A percentile compares a stretch with the other conserved stretches of the same genome.
These are phyloP conservation scores for Caradrina clavipalpis DNA, from an alignment of 2,888 invertebrate genomes.

Conservation along the genomic window DNA sequence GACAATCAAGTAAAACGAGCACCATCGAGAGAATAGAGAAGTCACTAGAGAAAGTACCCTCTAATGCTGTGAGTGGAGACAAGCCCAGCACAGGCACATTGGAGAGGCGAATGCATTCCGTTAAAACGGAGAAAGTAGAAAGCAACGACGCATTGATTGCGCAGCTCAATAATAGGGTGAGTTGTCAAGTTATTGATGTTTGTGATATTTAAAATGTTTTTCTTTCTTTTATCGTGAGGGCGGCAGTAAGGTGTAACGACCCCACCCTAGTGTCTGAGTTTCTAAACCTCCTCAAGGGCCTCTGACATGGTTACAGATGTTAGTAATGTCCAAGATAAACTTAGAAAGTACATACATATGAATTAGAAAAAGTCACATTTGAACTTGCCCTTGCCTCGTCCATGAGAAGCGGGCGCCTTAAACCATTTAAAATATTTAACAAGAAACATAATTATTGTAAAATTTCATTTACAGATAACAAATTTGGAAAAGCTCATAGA, in stretches of 20 bases:
- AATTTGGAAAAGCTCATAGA: slow-evolving; percentile 91
- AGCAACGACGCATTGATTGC: slow-evolving; percentile 82
- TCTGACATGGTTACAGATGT: too few species aligned
- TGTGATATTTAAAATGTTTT: background rate
- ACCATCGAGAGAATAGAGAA: slow-evolving; percentile 75
- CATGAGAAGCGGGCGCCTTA: too few species aligned
- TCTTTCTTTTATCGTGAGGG: too few species aligned
- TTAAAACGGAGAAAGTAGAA: slow-evolving; percentile 74
- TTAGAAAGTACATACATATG: too few species aligned
- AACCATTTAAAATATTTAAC: background rate
- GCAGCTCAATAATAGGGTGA: slow-evolving; percentile 88
- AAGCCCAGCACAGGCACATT: slow-evolving; percentile 71
- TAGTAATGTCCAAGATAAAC: too few species aligned
- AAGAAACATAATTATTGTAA: background rate
- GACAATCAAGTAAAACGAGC: slow-evolving; percentile 61
- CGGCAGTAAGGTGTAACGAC: too few species aligned
- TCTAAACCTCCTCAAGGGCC: too few species aligned
- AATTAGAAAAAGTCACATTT: too few species aligned
- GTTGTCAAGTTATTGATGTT: slow-evolving; percentile 38
- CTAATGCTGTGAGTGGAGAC: slow-evolving; percentile 60
- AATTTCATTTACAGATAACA: slow-evolving; percentile 82
- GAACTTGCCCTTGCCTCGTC: too few species aligned
- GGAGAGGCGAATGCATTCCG: slow-evolving; percentile 76
- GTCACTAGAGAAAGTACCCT: slow-evolving; percentile 63
- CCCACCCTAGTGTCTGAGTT: too few species aligned